Conservation (phyloP, 2,113 vertebrate species). For the Aegotheles bennettii region DNA sequence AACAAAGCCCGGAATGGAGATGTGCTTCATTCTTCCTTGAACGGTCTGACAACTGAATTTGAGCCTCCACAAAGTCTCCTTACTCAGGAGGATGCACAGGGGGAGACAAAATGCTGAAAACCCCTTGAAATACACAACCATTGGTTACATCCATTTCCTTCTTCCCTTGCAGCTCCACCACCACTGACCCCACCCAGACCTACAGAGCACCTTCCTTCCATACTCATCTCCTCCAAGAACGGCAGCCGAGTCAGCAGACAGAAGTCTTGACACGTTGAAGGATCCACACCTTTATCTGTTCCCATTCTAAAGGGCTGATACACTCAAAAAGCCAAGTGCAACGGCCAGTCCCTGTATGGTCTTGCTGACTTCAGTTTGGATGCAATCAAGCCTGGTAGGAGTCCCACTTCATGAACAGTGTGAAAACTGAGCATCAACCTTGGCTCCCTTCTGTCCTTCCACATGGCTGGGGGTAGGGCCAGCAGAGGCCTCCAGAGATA, state of each 20-base stretch:
- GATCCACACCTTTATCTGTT: background rate
- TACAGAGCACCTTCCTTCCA: background rate
- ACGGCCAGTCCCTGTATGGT: background rate
- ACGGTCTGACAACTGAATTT: background rate
- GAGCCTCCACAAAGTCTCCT: background rate
- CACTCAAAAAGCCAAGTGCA: background rate
- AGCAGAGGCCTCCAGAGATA: background rate
- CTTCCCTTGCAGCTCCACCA: background rate
- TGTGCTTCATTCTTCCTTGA: background rate
- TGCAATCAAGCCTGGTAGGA: background rate
- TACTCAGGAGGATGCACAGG: background rate
- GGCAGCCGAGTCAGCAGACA: background rate
- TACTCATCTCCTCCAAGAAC: background rate
- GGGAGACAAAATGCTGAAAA: background rate
- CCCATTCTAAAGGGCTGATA: background rate
- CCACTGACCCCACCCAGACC: background rate
- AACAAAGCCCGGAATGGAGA: background rate
- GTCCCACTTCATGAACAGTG: background rate
- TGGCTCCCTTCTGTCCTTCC: background rate
- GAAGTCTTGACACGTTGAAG: background rate
- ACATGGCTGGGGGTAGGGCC: fast-evolving
- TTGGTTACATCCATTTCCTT: background rate
- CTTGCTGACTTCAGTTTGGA: background rate
- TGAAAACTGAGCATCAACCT: background rate
- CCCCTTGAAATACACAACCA: background rate